phyloP scores from a whole-genome alignment of 92 coral and sea anemone species.

The Chrysogorgia sp. region DNA sequence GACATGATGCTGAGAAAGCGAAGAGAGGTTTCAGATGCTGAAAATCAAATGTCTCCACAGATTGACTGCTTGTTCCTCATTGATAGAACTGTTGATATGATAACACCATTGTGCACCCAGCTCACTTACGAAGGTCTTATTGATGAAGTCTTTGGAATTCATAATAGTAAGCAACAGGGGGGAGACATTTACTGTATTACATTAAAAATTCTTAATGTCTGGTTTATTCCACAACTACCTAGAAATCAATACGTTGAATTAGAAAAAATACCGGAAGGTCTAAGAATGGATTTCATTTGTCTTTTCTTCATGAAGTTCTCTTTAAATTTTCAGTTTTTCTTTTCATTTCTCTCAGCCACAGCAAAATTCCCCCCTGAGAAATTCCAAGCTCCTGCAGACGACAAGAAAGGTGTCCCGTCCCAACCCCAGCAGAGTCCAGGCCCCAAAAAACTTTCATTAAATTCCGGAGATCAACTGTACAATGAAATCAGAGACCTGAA shows the following conservation, averaged over 20 bases:
- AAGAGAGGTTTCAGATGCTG: slow-evolving; percentile 83
- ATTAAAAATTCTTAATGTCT: too few species aligned
- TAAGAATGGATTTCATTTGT: neutral
- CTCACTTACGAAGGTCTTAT: slow-evolving; percentile 98
- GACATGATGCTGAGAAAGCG: slow-evolving; percentile 97
- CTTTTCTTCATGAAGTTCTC: neutral
- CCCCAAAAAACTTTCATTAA: slow-evolving; percentile 90
- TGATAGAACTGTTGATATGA: slow-evolving; percentile 83
- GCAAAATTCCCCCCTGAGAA: slow-evolving; percentile 93
- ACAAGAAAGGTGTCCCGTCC: slow-evolving; percentile 75
- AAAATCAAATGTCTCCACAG: slow-evolving; percentile 86
- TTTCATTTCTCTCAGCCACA: slow-evolving; percentile 70
- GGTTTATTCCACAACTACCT: too few species aligned
- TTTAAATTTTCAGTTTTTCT: neutral
- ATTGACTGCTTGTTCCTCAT: slow-evolving; percentile 84
- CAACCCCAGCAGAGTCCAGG: slow-evolving; percentile 72
- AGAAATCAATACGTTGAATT: too few species aligned
- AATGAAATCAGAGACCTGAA: slow-evolving; percentile 89
- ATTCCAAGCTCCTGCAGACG: slow-evolving; percentile 80
- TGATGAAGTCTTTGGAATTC: slow-evolving; percentile 89
- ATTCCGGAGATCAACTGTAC: slow-evolving; percentile 87
- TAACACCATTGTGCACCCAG: slow-evolving; percentile 94
- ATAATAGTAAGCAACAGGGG: slow-evolving; percentile 73
- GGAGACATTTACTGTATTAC: too few species aligned
- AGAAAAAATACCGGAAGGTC: neutral